Conservation (phyloP, 2,888 invertebrate species). For the Drosophila setosimentum region DNA sequence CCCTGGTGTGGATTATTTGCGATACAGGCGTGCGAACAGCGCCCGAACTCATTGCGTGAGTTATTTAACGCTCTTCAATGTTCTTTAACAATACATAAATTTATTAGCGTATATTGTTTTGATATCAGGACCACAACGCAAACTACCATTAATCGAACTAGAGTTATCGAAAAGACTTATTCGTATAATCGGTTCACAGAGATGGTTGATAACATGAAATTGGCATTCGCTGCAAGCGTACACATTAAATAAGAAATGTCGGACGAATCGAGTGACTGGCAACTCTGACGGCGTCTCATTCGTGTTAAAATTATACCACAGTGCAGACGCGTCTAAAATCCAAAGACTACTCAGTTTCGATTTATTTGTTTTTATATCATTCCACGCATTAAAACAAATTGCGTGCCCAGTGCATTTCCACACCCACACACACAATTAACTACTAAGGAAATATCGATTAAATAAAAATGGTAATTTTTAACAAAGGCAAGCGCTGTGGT, state of each 20-base stretch:
- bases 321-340: slow-evolving; percentile 67
- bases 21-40: slow-evolving; percentile 87
- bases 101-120: slow-evolving; percentile 25
- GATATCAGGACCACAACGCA: slow-evolving; percentile 1
- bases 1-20: slow-evolving; percentile 88
- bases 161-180: slow-evolving; percentile 9
- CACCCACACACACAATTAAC: slow-evolving; percentile 36
- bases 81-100: not conserved
- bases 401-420: slow-evolving; percentile 59
- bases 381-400: slow-evolving; percentile 57
- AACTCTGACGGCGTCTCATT: slow-evolving; percentile 82
- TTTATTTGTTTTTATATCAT: slow-evolving; percentile 58
- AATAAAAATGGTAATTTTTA: slow-evolving; percentile 71
- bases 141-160: not conserved
- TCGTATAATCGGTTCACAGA: not conserved
- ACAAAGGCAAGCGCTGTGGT: slow-evolving; percentile 27
- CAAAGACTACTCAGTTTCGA: slow-evolving; percentile 34
- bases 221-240: slow-evolving; percentile 20
- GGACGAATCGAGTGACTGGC: slow-evolving; percentile 41
- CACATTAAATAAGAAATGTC: slow-evolving; percentile 29
- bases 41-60: slow-evolving; percentile 62
- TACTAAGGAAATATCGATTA: slow-evolving; percentile 71
- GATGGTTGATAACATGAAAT: slow-evolving; percentile 14
- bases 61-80: not conserved
- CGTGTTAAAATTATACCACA: slow-evolving; percentile 80